Base-by-base conservation (phyloP, 2,113 vertebrate species). In the Plestiodon gilberti region DNA sequence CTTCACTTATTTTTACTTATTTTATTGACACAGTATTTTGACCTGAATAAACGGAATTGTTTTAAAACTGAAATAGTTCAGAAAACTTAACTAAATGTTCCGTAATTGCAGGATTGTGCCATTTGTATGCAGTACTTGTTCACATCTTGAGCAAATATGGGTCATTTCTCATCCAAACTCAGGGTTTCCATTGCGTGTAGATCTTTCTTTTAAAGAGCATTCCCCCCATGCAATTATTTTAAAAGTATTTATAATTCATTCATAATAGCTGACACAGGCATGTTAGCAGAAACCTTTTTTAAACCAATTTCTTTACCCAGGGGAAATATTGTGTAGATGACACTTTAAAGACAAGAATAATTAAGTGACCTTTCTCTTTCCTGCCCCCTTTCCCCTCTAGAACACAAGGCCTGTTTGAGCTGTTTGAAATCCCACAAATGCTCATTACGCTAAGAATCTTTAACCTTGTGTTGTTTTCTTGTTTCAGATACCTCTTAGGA, bases 391-490 rank as follows among this genome's bases (percentile, higher is more conserved):
- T 17, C 9, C 25, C 40, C 93, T 92, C 85, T 89, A 87, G 93
- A 94, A 91, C 94, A 93, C 89, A 93, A 89, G 89, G 89, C 93
- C 89, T 94, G 85, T 93, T 91, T 93, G 91, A 87, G 85, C 93
- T 95, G 81, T 92, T 94, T 92, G 89, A 94, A 93, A 92, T 93
- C 93, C 40, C 88, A 89, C 84, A 90, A 92, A 90, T 94, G 93
- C 87, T 95, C 94, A 93, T 95, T 95, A 92, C 85, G 95, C 82
- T 95, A 90, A 93, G 95, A 96, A 93, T 95, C 94, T 95, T 95
- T 95, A 94, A 95, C 92, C 82, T 78, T 93, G 77, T 76, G 15
- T 77, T 82, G 64, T 81, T 85, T 81, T 86, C 80, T 96, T 92
- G 87, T 96, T 96, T 95, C 83, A 83, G 89, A 82, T 91, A 89